Evolutionary conservation across 2,113 vertebrate species (phyloP).

Genomic region (Neogale vison): DNA sequence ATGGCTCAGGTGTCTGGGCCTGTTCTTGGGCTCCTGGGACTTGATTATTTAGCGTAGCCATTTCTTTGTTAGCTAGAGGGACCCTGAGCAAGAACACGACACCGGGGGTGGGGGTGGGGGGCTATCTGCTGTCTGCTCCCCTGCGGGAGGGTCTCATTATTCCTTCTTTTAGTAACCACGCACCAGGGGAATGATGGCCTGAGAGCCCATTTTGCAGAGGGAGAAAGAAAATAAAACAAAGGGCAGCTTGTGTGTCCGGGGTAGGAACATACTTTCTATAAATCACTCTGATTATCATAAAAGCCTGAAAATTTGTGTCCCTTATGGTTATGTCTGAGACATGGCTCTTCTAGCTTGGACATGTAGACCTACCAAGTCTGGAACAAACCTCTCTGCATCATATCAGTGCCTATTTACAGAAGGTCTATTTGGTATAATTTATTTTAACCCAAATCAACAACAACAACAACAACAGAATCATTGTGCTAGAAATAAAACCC

Average conservation of each 20-base stretch:
- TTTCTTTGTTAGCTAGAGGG: background rate
- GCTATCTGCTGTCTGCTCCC: background rate
- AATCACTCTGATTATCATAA: background rate
- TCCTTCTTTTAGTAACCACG: background rate
- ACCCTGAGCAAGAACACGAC: background rate
- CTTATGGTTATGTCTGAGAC: background rate
- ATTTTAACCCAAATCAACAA: background rate
- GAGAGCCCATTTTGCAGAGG: background rate
- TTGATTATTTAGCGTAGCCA: background rate
- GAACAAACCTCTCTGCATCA: background rate
- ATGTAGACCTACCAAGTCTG: background rate
- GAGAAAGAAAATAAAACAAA: background rate
- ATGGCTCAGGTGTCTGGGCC: constrained; percentile 13
- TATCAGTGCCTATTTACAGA: background rate
- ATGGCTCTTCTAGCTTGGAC: background rate
- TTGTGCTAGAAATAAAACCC: background rate
- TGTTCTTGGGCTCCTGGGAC: background rate
- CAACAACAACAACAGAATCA: background rate
- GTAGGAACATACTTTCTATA: background rate
- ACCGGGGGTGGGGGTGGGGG: rapidly evolving
- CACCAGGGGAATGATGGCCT: no score
- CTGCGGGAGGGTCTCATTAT: background rate
- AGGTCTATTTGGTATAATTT: background rate
- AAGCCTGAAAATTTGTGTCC: background rate
- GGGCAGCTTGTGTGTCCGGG: background rate